Evolutionary conservation across 2,113 vertebrate genomes (phyloP).

Genomic region (Probosciger aterrimus): DNA sequence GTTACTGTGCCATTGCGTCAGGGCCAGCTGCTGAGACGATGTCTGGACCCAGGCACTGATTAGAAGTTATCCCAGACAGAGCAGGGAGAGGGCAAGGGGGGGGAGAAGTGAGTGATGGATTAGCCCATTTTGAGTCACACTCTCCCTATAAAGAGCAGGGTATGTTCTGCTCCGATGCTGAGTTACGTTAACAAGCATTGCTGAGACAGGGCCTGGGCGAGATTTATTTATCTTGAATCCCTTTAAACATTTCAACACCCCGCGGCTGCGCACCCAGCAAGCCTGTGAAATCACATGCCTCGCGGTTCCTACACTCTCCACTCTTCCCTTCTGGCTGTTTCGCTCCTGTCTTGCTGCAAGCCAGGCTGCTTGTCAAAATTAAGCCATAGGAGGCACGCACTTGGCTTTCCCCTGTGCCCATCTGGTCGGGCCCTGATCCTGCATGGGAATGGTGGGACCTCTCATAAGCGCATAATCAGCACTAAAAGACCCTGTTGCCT

Average conservation of each 20-base stretch:
- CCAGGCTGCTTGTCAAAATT: conserved; percentile 3
- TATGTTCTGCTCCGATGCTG: background rate
- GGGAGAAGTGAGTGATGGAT: conserved; percentile 28
- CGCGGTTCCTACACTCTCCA: background rate
- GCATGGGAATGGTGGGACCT: background rate
- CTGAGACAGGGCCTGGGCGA: background rate
- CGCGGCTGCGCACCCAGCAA: conserved; percentile 23
- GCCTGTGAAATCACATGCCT: conserved; percentile 44
- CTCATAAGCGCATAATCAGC: background rate
- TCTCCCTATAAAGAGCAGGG: background rate
- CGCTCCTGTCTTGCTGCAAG: background rate
- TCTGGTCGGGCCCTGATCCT: background rate
- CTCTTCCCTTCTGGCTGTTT: background rate
- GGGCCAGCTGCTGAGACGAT: background rate
- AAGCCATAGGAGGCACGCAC: background rate
- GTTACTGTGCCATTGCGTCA: background rate
- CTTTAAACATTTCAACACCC: conserved; percentile 62
- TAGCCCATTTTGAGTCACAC: background rate
- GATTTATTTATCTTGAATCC: conserved; percentile 66
- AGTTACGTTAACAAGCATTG: background rate
- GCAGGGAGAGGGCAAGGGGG: background rate
- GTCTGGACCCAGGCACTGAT: conserved; percentile 44
- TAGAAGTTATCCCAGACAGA: conserved; percentile 10
- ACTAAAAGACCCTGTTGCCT: background rate
- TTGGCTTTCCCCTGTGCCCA: background rate